Evolutionary conservation across 2,797 vertebrate genomes (phyloP), one percentile per base, ranked within the genome.

Genomic region (Ctenopoma kingsleyae): DNA sequence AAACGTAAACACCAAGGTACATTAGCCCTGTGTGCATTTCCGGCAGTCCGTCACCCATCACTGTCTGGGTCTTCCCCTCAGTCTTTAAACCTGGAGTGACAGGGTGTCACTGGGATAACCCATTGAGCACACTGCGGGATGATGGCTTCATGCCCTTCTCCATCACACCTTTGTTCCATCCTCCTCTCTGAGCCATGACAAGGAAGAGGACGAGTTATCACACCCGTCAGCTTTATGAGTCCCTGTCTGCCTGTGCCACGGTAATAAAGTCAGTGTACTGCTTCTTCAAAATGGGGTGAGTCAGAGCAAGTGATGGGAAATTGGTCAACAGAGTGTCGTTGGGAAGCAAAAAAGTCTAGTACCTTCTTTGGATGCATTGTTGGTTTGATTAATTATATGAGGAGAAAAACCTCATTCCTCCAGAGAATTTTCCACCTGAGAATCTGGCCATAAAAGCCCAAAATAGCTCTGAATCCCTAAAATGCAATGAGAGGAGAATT

Each of bases 161-260:
- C 83, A 85, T 92, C 89, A 87, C 87, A 87, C 88, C 89, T 92
- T 86, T 84, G 85, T 84, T 84, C 82, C 85, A 80, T 91, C 84
- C 73, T 83, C 88, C 78, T 86, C 84, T 80, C 71, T 36, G 41
- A 68, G 74, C 78, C 81, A 68, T 75, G 90, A 90, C 91, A 88
- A 91, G 87, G 85, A 66, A 86, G 72, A 51, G 77, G 84, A 88
- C 81, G 83, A 91, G 91, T 91, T 91, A 92, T 93, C 89, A 73
- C 88, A 48, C 76, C 88, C 77, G 85, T 91, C 92, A 89, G 89
- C 86, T 91, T 93, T 93, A 92, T 82, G 89, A 85, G 86, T 90
- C 92, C 80, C 91, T 30, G 83, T 90, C 90, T 84, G 85, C 78
- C 67, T n/a, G 76, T 58, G 80, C 77, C 19, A 65, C 27, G 76